A percentile compares a stretch with the other conserved stretches of the same genome.
Evolutionary conservation across 2,888 invertebrate genomes (phyloP).

Genomic region (Cataglyphis cursor): DNA sequence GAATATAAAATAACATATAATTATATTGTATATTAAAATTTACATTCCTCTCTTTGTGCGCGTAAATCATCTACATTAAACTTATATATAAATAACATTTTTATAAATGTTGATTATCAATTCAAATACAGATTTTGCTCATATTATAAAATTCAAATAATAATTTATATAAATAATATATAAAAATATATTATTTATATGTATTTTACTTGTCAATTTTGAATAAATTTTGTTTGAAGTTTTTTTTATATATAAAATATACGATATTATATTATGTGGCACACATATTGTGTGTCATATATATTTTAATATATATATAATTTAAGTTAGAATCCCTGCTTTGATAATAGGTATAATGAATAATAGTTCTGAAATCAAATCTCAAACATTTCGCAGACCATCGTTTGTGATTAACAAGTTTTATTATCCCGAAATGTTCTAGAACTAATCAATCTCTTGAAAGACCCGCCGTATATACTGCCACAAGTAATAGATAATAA

Average conservation of each 20-base stretch:
- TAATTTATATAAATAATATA: neutral
- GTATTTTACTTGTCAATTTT: neutral
- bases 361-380: neutral
- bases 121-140: neutral
- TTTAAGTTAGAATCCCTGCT: neutral
- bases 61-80: conserved; percentile 1
- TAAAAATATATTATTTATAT: neutral
- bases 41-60: neutral
- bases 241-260: neutral
- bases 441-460: neutral
- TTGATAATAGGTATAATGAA: neutral
- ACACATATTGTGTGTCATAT: neutral
- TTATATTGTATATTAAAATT: conserved; percentile 13
- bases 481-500: neutral
- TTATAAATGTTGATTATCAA: neutral
- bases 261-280: neutral
- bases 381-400: neutral
- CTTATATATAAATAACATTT: conserved; percentile 3
- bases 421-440: neutral
- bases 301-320: neutral
- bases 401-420: neutral
- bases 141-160: neutral
- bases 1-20: conserved; percentile 6
- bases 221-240: neutral
- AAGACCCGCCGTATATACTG: neutral